Evolutionary conservation across 2,888 invertebrate species (phyloP).

Genomic region (Monoplex corrugatus): DNA sequence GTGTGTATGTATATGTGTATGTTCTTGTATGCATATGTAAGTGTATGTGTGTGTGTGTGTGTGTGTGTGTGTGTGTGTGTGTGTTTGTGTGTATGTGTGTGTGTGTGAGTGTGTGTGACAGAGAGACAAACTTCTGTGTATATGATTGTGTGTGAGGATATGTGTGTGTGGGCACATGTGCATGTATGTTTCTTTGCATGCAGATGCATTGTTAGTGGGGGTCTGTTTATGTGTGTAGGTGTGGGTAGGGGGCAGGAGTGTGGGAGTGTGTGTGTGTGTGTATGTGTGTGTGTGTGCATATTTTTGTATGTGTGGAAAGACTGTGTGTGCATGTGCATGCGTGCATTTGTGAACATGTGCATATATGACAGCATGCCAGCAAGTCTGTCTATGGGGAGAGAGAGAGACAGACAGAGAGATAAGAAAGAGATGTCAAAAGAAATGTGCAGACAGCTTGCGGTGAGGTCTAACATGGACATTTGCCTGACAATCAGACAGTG

Average conservation of each 20-base stretch:
- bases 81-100: conserved; percentile 25
- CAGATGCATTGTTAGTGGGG: neutral
- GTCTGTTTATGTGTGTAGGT: neutral
- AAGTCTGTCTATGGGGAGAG: neutral
- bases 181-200: conserved; percentile 1
- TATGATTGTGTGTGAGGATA: neutral
- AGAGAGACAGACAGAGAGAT: no score
- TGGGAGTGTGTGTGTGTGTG: neutral
- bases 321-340: neutral
- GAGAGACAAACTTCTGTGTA: no score
- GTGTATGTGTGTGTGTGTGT: conserved; percentile 33
- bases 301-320: neutral
- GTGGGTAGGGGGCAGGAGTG: neutral
- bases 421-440: no score
- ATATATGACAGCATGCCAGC: neutral
- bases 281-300: neutral
- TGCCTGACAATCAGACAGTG: no score
- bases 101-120: neutral
- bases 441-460: no score
- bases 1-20: no score
- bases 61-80: conserved; percentile 26
- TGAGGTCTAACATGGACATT: no score
- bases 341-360: neutral
- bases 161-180: neutral
- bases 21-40: conserved; percentile 10